These are phyloP conservation scores for Chrysolophus pictus DNA, from an alignment of 2,797 vertebrate species.

Conservation along the genomic window DNA sequence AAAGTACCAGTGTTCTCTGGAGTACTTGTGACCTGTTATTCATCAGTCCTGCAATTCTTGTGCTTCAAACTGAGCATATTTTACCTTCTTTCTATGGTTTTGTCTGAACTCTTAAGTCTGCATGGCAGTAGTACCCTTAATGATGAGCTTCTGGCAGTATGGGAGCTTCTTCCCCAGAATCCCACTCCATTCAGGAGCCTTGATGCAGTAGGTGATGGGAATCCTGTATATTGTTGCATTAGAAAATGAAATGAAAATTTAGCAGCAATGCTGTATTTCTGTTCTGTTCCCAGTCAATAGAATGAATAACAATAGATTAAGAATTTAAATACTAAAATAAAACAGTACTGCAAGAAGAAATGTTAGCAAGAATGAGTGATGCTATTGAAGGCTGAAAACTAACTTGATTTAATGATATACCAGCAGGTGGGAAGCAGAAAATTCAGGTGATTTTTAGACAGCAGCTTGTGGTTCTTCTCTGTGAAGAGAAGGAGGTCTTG, in stretches of 20 bases:
- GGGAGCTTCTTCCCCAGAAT: background rate
- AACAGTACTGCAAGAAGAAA: background rate
- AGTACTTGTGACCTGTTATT: background rate
- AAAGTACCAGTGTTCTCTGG: background rate
- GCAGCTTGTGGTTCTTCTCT: background rate
- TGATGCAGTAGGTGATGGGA: fast-evolving
- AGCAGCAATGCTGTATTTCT: background rate
- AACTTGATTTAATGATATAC: background rate
- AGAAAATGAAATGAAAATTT: background rate
- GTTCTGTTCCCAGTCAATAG: background rate
- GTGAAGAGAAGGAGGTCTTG: background rate
- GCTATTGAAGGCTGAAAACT: background rate
- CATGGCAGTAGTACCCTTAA: too few relatives aligned
- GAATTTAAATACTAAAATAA: fast-evolving
- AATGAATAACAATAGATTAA: background rate
- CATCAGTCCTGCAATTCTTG: background rate
- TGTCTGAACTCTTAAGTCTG: background rate
- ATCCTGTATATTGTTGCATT: background rate
- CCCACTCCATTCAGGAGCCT: background rate
- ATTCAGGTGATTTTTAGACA: background rate
- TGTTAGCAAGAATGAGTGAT: background rate
- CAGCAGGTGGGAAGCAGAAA: background rate
- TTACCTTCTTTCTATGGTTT: background rate
- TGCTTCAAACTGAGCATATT: background rate
- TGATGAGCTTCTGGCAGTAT: background rate